phyloP scores from a whole-genome alignment of 1,140 invertebrate species.

The Brachionus angularis region DNA sequence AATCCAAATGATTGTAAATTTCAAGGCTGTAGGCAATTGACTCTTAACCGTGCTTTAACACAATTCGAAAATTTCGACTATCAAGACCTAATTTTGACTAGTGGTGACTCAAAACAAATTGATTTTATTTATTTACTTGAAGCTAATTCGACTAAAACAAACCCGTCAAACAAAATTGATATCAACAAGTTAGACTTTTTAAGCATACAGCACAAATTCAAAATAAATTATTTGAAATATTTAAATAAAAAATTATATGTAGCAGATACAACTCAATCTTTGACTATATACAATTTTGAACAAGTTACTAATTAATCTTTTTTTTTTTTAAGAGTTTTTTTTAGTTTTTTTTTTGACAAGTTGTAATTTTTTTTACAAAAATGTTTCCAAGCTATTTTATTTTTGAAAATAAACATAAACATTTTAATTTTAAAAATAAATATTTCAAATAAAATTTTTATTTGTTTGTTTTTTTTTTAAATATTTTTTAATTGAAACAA shows the following conservation, averaged over 20 bases:
- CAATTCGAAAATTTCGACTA: slow-evolving; percentile 15
- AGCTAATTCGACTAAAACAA: background rate
- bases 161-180: background rate
- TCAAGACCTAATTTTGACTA: background rate
- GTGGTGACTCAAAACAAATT: slow-evolving; percentile 21
- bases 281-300: slow-evolving; percentile 2
- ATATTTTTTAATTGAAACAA: too few species aligned
- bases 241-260: background rate
- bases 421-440: too few species aligned
- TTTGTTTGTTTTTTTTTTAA: too few species aligned
- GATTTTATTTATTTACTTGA: slow-evolving; percentile 7
- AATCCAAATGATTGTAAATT: slow-evolving; percentile 6
- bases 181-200: background rate
- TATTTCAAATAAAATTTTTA: too few species aligned
- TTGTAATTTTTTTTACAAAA: too few species aligned
- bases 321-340: too few species aligned
- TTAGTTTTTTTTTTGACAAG: too few species aligned
- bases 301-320: too few species aligned
- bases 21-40: background rate
- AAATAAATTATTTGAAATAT: slow-evolving; percentile 24
- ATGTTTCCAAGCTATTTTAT: too few species aligned
- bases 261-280: background rate
- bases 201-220: background rate
- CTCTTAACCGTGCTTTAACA: slow-evolving; percentile 6
- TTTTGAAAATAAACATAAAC: too few species aligned